Percentiles rank a stretch among this genome's conserved stretches.
Conservation (phyloP, 2,113 vertebrate genomes). For the Athene cunicularia region DNA sequence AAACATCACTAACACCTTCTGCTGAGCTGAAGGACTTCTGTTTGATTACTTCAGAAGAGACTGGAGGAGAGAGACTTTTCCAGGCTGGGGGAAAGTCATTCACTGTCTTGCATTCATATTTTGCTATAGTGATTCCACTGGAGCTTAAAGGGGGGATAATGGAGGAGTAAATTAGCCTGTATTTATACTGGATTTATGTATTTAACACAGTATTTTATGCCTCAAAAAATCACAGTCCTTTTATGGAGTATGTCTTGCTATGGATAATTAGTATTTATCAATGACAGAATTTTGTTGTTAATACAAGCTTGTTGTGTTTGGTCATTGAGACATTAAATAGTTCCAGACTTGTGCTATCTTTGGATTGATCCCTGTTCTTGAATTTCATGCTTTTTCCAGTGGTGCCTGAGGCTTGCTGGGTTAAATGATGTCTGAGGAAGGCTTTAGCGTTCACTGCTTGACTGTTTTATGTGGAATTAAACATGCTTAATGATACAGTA, state of each 20-base stretch:
- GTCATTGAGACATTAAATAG: not conserved
- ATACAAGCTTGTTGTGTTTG: not conserved
- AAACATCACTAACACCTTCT: not conserved
- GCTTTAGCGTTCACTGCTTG: slow-evolving; percentile 43
- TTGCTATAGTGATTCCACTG: not conserved
- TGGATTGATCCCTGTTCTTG: not conserved
- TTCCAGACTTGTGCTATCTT: not conserved
- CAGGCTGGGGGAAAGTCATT: not conserved
- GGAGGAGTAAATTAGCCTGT: not conserved
- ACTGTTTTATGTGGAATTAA: slow-evolving; percentile 49
- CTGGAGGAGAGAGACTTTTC: not conserved
- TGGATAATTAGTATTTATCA: not conserved
- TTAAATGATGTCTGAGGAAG: slow-evolving; percentile 60
- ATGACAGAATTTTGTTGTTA: not conserved
- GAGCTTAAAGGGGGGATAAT: not conserved
- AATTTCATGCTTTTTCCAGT: not conserved
- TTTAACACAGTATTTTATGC: not conserved
- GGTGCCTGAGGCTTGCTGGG: slow-evolving; percentile 48
- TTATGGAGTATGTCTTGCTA: not conserved
- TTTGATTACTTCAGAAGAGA: not conserved
- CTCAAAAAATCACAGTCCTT: not conserved
- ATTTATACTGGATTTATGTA: not conserved
- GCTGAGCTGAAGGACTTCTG: not conserved
- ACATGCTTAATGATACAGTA: slow-evolving; percentile 31
- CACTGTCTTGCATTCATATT: not conserved